Conservation (phyloP, 2,888 invertebrate species). For the Xanthorhoe designata region DNA sequence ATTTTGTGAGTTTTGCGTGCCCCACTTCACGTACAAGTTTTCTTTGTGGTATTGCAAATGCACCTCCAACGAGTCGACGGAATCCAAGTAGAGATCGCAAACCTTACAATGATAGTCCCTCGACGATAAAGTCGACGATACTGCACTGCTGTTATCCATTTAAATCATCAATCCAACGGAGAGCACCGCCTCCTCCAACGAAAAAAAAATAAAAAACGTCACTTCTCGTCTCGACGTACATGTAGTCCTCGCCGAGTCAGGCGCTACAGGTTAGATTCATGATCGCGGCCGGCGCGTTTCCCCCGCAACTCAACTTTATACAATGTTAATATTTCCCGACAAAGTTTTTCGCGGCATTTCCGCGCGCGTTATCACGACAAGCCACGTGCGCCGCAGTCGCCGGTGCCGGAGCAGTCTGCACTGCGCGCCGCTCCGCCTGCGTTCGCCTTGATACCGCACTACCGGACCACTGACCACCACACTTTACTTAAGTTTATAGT, state of each 20-base stretch:
- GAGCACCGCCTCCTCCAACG: constrained; percentile 82
- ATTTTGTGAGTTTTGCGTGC: constrained; percentile 84
- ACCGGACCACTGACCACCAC: constrained; percentile 45
- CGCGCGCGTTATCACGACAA: constrained; percentile 69
- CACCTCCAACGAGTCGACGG: constrained; percentile 91
- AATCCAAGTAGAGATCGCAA: constrained; percentile 91
- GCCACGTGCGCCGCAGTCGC: constrained; percentile 82
- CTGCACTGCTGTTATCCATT: constrained; percentile 84
- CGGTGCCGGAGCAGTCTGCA: constrained; percentile 41
- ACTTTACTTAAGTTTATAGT: constrained; percentile 57
- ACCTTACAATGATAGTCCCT: constrained; percentile 90
- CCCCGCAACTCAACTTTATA: constrained; percentile 66
- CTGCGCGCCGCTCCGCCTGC: neutral
- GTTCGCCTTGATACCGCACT: constrained; percentile 30
- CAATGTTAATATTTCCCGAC: constrained; percentile 71
- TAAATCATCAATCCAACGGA: constrained; percentile 79
- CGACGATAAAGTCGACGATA: constrained; percentile 84
- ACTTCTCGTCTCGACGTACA: constrained; percentile 75
- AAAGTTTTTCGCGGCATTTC: constrained; percentile 84
- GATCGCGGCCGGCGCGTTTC: constrained; percentile 62
- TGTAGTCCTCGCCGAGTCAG: constrained; percentile 73
- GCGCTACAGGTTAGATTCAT: constrained; percentile 78
- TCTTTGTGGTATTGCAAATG: constrained; percentile 93
- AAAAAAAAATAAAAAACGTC: constrained; percentile 81
- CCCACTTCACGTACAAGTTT: constrained; percentile 91